phyloP scores from a whole-genome alignment of 1,140 invertebrate genomes.

The Mya arenaria region DNA sequence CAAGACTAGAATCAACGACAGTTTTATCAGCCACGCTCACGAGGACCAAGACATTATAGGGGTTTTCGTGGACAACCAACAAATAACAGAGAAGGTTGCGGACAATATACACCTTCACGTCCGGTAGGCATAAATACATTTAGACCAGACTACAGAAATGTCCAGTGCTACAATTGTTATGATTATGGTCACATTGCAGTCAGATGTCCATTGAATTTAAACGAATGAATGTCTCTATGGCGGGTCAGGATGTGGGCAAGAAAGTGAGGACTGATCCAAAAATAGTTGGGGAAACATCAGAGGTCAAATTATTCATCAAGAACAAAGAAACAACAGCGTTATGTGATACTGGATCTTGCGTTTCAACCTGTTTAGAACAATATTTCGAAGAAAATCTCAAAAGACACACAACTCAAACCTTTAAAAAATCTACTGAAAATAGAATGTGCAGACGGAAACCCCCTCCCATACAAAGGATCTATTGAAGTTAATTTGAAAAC shows the following conservation, averaged over 20 bases:
- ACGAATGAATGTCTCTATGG: slow-evolving; percentile 3
- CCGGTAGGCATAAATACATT: too few species aligned
- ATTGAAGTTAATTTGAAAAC: slow-evolving; percentile 17
- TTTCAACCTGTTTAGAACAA: neutral
- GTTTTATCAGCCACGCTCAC: too few species aligned
- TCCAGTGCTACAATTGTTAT: too few species aligned
- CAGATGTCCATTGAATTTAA: slow-evolving; percentile 19
- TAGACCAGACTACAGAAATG: too few species aligned
- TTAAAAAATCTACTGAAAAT: slow-evolving; percentile 2
- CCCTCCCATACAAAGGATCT: slow-evolving; percentile 3
- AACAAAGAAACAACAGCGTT: neutral
- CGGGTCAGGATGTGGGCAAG: slow-evolving; percentile 2
- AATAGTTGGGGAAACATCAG: neutral
- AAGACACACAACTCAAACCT: neutral
- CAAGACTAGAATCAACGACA: too few species aligned
- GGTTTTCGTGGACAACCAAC: too few species aligned
- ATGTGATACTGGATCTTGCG: slow-evolving; percentile 11
- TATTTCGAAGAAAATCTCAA: neutral
- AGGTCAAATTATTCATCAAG: neutral
- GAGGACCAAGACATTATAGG: too few species aligned
- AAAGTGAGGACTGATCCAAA: neutral
- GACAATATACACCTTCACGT: too few species aligned
- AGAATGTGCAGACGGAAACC: too few species aligned
- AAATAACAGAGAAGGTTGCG: too few species aligned
- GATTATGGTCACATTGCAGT: too few species aligned